Percentiles rank a stretch among this genome's conserved stretches.
phyloP scores from a whole-genome alignment of 2,113 vertebrate genomes.

The Erinaceus europaeus region DNA sequence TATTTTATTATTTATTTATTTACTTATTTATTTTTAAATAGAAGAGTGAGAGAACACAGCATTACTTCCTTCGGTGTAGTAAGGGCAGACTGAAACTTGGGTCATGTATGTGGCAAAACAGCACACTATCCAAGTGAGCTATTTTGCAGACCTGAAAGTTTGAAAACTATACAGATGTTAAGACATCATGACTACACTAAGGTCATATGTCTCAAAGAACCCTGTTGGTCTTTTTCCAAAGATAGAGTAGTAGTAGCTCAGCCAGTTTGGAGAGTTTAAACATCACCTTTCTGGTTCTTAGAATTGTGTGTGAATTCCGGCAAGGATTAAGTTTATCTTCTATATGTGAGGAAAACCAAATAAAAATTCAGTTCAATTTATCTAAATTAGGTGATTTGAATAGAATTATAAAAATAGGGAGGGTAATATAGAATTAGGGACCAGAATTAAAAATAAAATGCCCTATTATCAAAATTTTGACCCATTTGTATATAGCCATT shows the following conservation, averaged over 20 bases:
- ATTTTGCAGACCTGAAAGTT: no score
- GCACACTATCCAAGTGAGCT: no score
- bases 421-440: not conserved
- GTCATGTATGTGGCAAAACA: no score
- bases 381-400: not conserved
- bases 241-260: conserved; percentile 79
- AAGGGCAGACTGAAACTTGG: no score
- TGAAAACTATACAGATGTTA: not conserved
- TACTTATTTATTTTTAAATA: no score
- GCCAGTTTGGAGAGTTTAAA: conserved; percentile 82
- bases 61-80: no score
- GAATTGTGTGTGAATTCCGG: not conserved
- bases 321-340: not conserved
- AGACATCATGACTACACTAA: conserved; percentile 81
- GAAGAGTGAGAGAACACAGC: no score
- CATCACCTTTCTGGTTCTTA: not conserved
- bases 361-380: not conserved
- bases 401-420: not conserved
- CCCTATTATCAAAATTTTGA: not conserved
- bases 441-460: not conserved
- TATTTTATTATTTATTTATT: no score
- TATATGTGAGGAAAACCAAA: not conserved
- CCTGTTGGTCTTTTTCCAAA: conserved; percentile 85
- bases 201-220: conserved; percentile 82
- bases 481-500: not conserved